Conservation (phyloP, 1,140 invertebrate genomes). For the Pentalonia nigronervosa region DNA sequence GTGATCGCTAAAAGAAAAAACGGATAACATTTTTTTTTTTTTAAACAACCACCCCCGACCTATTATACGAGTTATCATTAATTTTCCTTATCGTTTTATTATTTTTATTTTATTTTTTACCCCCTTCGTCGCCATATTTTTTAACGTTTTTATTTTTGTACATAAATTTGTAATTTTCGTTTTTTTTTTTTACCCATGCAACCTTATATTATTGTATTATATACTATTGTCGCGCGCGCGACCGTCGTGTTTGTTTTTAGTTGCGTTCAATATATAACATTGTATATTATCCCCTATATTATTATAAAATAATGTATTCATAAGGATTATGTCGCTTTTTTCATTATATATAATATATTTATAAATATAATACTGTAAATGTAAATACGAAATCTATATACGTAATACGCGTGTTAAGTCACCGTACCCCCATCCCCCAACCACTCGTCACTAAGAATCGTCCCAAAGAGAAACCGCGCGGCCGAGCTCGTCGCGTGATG, state of each 20-base stretch:
- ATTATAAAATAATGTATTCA: conserved; percentile 23
- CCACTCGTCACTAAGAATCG: not conserved
- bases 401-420: conserved; percentile 19
- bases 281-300: not conserved
- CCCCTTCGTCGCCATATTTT: conserved; percentile 51
- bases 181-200: not conserved
- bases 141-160: conserved; percentile 54
- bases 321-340: conserved; percentile 45
- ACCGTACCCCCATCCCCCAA: not conserved
- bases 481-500: not conserved
- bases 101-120: conserved; percentile 21
- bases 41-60: not conserved
- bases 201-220: conserved; percentile 27
- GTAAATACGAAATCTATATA: conserved; percentile 52
- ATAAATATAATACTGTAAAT: conserved; percentile 15
- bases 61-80: conserved; percentile 37
- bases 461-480: not conserved
- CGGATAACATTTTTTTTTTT: not conserved
- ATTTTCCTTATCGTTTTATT: conserved; percentile 55
- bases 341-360: conserved; percentile 31
- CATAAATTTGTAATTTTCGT: conserved; percentile 29
- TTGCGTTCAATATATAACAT: conserved; percentile 34
- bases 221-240: conserved; percentile 33
- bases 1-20: conserved; percentile 39
- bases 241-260: conserved; percentile 45